Base-by-base conservation (phyloP, 1,140 invertebrate species). In the Hestina assimilis region DNA sequence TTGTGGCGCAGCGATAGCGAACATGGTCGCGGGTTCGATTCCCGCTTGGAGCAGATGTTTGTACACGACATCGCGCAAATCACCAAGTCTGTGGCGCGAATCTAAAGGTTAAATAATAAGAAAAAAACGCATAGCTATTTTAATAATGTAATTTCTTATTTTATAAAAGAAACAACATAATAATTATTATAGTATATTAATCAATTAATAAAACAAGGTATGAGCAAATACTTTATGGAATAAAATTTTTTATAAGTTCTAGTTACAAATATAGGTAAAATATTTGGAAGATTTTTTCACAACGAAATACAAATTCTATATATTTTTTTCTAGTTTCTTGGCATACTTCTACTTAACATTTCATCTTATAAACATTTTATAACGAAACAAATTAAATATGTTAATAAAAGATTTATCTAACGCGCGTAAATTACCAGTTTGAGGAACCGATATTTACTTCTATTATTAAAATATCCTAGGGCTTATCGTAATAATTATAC, bases 401-500 rank as follows among this genome's bases (percentile, higher is more conserved):
- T n/a, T n/a, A n/a, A n/a, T n/a, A n/a, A n/a, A n/a, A n/a, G n/a
- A n/a, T n/a, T n/a, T n/a, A n/a, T n/a, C n/a, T n/a, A n/a, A n/a
- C n/a, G n/a, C n/a, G n/a, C n/a, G n/a, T n/a, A 26, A 8, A 4
- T 26, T 3, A 26, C n/a, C n/a, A 26, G 6, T 26, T 26, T 26
- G n/a, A 8, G n/a, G 24, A 17, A 38, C n/a, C 17, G 5, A 35
- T 20, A 20, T 47, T 6, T 47, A 23, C 8, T 15, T 33, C 19
- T 33, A 20, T 21, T 11, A 48, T 33, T 48, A 15, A 11, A 38
- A 17, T 19, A 38, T 38, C 33, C 19, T 48, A 48, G 11, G 28
- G 11, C 29, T 35, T 48, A 48, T 17, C 28, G 29, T 48, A 35
- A 31, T 29, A 48, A 29, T 15, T 29, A 35, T 21, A 33, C 11